Percentiles rank a stretch among this genome's conserved stretches.
These are phyloP conservation scores for Diuraphis noxia DNA, from an alignment of 1,140 invertebrate genomes.

Conservation along the genomic window DNA sequence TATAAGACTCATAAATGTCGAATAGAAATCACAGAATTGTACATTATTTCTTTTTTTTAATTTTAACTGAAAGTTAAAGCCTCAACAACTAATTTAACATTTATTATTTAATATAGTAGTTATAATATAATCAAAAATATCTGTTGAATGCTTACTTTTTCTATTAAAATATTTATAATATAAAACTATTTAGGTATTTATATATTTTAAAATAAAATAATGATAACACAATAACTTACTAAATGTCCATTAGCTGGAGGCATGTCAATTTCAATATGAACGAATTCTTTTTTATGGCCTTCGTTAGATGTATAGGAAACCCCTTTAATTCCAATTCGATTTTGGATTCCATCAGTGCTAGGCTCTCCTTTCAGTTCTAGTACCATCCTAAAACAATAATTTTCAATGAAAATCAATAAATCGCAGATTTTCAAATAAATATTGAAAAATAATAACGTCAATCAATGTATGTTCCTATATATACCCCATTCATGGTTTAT, in stretches of 20 bases:
- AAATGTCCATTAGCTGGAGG: constrained; percentile 47
- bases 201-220: background rate
- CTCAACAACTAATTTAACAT: no score
- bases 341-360: constrained; percentile 50
- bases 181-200: no score
- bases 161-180: background rate
- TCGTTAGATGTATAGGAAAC: constrained; percentile 42
- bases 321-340: constrained; percentile 18
- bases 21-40: background rate
- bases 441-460: background rate
- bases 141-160: background rate
- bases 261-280: constrained; percentile 36
- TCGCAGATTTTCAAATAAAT: background rate
- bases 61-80: background rate
- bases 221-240: constrained; percentile 16
- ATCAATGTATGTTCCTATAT: background rate
- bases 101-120: no score
- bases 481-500: background rate
- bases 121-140: no score
- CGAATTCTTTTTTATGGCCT: constrained; percentile 26
- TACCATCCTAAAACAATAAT: constrained; percentile 43
- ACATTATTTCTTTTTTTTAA: background rate
- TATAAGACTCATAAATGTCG: background rate
- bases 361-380: constrained; percentile 25
- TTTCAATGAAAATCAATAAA: background rate